Percentiles rank a stretch among this genome's conserved stretches.
These are phyloP conservation scores for Torymus auratus DNA, from an alignment of 2,888 invertebrate species.

Conservation along the genomic window DNA sequence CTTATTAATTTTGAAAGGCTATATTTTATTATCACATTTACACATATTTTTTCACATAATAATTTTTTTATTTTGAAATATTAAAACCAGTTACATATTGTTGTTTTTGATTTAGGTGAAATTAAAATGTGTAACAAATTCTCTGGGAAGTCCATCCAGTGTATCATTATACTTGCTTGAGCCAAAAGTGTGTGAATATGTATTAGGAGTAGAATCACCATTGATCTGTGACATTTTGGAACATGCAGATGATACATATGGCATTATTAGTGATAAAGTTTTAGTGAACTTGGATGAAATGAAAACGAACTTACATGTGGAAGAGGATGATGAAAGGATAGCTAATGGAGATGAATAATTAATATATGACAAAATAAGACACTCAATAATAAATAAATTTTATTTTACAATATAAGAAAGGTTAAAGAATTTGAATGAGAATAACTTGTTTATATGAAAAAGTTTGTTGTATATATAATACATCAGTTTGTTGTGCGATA, in stretches of 20 bases:
- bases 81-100: background rate
- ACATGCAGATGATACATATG: slow-evolving; percentile 86
- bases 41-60: background rate
- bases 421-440: slow-evolving; percentile 16
- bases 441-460: slow-evolving; percentile 28
- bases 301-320: slow-evolving; percentile 64
- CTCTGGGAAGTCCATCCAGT: slow-evolving; percentile 84
- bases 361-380: slow-evolving; percentile 20
- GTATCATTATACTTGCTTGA: slow-evolving; percentile 93
- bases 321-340: slow-evolving; percentile 70
- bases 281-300: slow-evolving; percentile 66
- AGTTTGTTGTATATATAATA: slow-evolving; percentile 49
- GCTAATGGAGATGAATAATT: slow-evolving; percentile 71
- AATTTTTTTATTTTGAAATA: background rate
- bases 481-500: slow-evolving; percentile 42
- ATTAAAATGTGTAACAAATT: slow-evolving; percentile 85
- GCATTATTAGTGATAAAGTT: slow-evolving; percentile 79
- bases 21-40: too few species aligned
- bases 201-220: slow-evolving; percentile 95
- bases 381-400: slow-evolving; percentile 36
- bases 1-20: too few species aligned
- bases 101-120: slow-evolving; percentile 78
- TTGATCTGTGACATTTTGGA: slow-evolving; percentile 91
- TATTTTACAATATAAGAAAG: slow-evolving; percentile 33
- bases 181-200: slow-evolving; percentile 95